Base-by-base conservation (phyloP, 2,888 invertebrate genomes). In the Tetropium fuscum region DNA sequence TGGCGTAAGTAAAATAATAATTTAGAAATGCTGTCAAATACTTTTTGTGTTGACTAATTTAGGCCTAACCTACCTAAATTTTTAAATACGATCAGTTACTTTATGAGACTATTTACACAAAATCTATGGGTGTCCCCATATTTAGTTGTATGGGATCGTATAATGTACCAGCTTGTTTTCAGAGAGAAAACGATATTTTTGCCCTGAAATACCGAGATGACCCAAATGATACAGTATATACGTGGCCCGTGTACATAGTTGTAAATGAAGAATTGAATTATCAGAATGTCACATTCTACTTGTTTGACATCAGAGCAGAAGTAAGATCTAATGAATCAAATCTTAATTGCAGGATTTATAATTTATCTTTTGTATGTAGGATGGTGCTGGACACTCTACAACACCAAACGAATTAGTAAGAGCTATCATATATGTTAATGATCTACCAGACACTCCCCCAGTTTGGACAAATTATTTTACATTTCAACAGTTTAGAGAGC, bases 391-490 rank as follows among this genome's bases (percentile, higher is more conserved):
- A 81, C 84, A 7, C 69, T 74, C 0, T 76, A 80, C 13, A 83
- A 86, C 70, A 74, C 66, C 27, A 82, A 83, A 63, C 13, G 60
- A 44, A 22, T 79, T 81, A 4, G 82, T 83, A 1, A 82, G 82
- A 0, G 75, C 84, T 58, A 83, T 87, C 75, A 83, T 88, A 1
- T 82, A 85, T 80, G 87, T 88, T 1, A 79, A 81, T 11, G 88
- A 88, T 71, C 80, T 87, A 56, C 86, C 87, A 55, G 85, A 85
- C 66, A 80, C 84, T n/a, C 81, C 83, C 0, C 89, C 89, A 3
- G 80, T 82, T n/a, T 89, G 88, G 88, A 78, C 83, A 11, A 83
- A 83, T 67, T 84, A 85, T 59, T 85, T 87, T 59, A 83, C 86
- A 0, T 84, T 86, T 1, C 82, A 84, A 68, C 84, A 84, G 72